Evolutionary conservation across 1,140 invertebrate species (phyloP).

Genomic region (Drosophila micromelanica): DNA sequence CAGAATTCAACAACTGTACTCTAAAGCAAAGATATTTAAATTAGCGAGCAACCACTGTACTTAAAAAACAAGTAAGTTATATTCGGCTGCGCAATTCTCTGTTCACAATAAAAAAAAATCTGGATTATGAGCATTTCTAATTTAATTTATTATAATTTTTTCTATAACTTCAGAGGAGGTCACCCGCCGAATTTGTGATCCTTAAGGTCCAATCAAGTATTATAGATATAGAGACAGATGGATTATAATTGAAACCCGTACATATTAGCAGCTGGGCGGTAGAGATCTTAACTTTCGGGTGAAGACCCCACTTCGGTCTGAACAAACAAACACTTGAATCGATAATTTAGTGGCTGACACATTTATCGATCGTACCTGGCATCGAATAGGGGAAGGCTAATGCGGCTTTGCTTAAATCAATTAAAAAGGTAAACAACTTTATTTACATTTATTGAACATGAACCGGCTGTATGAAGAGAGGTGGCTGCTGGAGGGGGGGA

Average conservation of each 20-base stretch:
- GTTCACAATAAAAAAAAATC: too few species aligned
- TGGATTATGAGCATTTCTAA: too few species aligned
- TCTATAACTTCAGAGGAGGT: too few species aligned
- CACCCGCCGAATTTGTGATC: too few species aligned
- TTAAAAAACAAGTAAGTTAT: neutral
- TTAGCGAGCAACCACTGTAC: neutral
- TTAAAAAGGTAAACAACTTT: conserved; percentile 77
- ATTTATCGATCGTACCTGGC: neutral
- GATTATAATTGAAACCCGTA: too few species aligned
- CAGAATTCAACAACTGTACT: neutral
- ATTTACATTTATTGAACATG: conserved; percentile 73
- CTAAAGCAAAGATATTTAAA: neutral
- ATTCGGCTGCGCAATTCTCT: too few species aligned
- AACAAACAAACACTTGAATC: neutral
- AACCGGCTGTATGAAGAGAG: conserved; percentile 30
- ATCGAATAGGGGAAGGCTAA: conserved; percentile 24
- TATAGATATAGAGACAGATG: too few species aligned
- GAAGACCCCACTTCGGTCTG: neutral
- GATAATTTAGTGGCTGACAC: neutral
- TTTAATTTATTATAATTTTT: too few species aligned
- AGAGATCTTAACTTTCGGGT: neutral
- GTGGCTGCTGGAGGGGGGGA: neutral
- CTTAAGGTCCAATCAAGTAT: too few species aligned
- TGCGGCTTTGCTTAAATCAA: conserved; percentile 17
- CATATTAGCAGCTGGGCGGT: neutral